These are phyloP conservation scores for Bombus sibiricus DNA, from an alignment of 1,140 invertebrate species.

Conservation along the genomic window DNA sequence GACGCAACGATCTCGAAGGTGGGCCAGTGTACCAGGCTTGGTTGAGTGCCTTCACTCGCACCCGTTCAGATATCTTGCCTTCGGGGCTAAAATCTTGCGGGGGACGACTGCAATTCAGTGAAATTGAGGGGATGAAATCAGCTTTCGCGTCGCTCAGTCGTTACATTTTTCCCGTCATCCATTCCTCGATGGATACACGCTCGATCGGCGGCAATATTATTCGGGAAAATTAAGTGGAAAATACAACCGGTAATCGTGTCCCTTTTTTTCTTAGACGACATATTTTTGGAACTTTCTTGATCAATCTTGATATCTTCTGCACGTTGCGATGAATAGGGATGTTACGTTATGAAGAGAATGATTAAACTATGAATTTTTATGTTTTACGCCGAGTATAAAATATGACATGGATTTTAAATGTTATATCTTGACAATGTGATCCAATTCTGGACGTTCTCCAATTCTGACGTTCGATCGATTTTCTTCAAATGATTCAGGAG, in stretches of 20 bases:
- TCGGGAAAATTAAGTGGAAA: conserved; percentile 28
- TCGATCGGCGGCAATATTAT: background rate
- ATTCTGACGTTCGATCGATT: background rate
- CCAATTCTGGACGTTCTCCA: too few species aligned
- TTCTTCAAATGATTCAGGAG: background rate
- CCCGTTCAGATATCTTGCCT: conserved; percentile 54
- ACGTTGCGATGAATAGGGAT: too few species aligned
- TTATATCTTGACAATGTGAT: background rate
- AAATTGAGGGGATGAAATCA: conserved; percentile 66
- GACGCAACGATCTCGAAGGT: conserved; percentile 61
- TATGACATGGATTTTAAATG: too few species aligned
- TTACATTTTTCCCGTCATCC: conserved; percentile 39
- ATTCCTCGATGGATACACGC: background rate
- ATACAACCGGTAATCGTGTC: background rate
- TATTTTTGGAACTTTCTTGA: background rate
- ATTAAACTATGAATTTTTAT: too few species aligned
- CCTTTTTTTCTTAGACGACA: background rate
- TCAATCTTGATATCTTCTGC: too few species aligned
- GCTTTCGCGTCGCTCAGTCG: conserved; percentile 55
- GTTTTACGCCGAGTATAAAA: too few species aligned
- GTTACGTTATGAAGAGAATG: too few species aligned
- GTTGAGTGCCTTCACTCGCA: conserved; percentile 45
- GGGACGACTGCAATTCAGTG: conserved; percentile 47
- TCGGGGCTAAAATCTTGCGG: conserved; percentile 45
- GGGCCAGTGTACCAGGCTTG: background rate